A percentile compares a stretch with the other conserved stretches of the same genome.
phyloP scores from a whole-genome alignment of 2,113 vertebrate species.

The Zosterops borbonicus region DNA sequence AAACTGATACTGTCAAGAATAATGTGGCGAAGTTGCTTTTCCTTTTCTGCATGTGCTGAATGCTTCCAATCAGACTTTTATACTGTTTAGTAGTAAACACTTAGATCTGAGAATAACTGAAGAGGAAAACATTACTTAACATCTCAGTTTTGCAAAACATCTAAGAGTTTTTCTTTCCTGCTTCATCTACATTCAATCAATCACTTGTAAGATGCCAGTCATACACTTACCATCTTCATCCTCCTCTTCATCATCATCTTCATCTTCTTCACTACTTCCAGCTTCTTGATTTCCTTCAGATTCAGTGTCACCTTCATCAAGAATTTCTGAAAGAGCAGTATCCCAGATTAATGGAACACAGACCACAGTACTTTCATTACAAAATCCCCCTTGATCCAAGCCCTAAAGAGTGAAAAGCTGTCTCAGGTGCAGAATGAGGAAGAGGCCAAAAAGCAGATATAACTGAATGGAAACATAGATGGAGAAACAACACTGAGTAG shows the following conservation, averaged over 20 bases:
- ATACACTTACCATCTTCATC: conserved; percentile 76
- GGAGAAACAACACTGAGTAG: background rate
- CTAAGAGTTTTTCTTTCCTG: background rate
- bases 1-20: background rate
- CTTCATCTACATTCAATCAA: background rate
- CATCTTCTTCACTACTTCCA: conserved; percentile 87
- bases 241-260: conserved; percentile 81
- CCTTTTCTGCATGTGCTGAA: background rate
- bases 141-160: background rate
- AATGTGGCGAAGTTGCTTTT: background rate
- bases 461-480: background rate
- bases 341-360: background rate
- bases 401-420: background rate
- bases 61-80: background rate
- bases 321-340: conserved; percentile 82
- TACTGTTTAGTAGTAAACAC: background rate
- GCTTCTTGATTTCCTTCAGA: conserved; percentile 85
- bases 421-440: background rate
- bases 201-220: background rate
- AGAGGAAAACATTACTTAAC: background rate
- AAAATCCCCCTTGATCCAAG: background rate
- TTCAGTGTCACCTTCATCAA: conserved; percentile 94
- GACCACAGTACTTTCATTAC: background rate
- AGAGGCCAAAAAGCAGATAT: background rate
- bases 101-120: background rate